These are phyloP conservation scores for Cryptus armator DNA, from an alignment of 2,888 invertebrate species.

Conservation along the genomic window DNA sequence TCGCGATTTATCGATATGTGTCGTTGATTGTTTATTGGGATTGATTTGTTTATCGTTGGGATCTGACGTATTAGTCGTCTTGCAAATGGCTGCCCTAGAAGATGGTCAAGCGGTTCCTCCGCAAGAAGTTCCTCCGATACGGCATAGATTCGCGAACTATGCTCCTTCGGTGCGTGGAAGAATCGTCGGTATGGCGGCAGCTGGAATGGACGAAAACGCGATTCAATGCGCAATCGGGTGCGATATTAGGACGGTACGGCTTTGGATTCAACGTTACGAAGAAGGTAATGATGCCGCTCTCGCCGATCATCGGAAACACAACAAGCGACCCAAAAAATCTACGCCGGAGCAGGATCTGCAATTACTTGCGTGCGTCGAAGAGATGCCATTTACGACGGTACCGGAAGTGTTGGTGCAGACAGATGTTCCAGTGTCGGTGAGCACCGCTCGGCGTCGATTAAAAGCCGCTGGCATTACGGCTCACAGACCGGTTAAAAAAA, in stretches of 20 bases:
- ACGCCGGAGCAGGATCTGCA: slow-evolving; percentile 26
- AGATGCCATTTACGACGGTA: slow-evolving; percentile 14
- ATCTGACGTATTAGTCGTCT: no score
- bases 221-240: neutral
- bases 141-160: neutral
- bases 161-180: neutral
- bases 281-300: neutral
- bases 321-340: slow-evolving; percentile 11
- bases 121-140: neutral
- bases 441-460: no score
- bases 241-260: neutral
- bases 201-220: neutral
- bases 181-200: slow-evolving; percentile 4
- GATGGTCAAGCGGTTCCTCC: neutral
- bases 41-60: no score
- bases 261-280: neutral
- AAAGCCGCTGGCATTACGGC: no score
- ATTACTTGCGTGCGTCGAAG: slow-evolving; percentile 1
- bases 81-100: no score
- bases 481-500: no score
- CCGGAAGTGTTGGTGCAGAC: neutral
- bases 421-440: no score
- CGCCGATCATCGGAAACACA: neutral
- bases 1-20: no score
- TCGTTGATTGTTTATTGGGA: no score